Percentiles rank a stretch among this genome's conserved stretches.
Evolutionary conservation across 1,140 invertebrate species (phyloP).

Genomic region (Daktulosphaira vitifoliae): DNA sequence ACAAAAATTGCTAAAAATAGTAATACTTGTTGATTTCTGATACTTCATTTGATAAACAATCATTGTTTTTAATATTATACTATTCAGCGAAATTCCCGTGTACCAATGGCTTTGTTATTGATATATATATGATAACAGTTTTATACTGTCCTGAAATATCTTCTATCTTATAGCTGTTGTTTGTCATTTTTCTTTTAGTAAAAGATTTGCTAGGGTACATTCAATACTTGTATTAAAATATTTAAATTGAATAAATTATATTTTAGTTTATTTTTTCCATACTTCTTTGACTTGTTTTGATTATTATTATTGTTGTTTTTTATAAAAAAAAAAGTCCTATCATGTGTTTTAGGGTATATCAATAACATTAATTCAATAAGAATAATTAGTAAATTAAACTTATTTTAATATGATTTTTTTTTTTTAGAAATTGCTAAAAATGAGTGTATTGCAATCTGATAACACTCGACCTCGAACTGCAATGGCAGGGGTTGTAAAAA

Average conservation of each 20-base stretch:
- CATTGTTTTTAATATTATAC: not conserved
- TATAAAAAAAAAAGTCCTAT: not conserved
- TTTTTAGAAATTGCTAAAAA: conserved; percentile 29
- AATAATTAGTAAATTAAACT: too few relatives aligned
- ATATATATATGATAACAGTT: conserved; percentile 9
- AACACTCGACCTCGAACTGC: not conserved
- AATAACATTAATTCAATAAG: too few relatives aligned
- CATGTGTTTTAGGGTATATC: conserved; percentile 11
- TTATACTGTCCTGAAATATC: not conserved
- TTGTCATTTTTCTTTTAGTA: too few relatives aligned
- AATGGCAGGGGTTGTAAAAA: conserved; percentile 25
- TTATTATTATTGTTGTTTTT: not conserved
- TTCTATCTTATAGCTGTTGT: too few relatives aligned
- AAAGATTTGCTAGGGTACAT: not conserved
- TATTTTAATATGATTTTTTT: not conserved
- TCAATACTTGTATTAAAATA: conserved; percentile 3
- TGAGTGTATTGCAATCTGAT: conserved; percentile 6
- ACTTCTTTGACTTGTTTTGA: not conserved
- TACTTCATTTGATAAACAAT: not conserved
- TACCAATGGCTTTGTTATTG: not conserved
- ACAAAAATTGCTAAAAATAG: too few relatives aligned
- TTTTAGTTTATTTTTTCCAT: not conserved
- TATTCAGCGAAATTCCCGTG: conserved; percentile 1
- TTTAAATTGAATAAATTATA: not conserved
- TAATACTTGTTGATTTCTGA: too few relatives aligned